These are phyloP conservation scores for Mustela lutreola DNA, from an alignment of 2,113 vertebrate genomes.

Conservation along the genomic window DNA sequence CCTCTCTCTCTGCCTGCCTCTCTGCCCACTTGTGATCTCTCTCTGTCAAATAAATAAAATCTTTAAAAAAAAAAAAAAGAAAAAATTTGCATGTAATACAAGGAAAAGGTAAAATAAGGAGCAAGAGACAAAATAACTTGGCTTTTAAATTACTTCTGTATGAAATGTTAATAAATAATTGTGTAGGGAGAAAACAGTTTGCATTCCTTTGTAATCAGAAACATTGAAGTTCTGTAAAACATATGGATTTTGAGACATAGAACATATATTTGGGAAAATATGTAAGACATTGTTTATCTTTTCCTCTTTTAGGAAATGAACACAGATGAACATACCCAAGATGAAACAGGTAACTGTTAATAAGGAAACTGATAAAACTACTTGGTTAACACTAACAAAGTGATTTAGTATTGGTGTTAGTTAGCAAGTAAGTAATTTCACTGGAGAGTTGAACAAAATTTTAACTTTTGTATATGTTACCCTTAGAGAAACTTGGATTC, in stretches of 20 bases:
- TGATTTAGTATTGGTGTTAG: not conserved
- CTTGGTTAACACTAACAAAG: not conserved
- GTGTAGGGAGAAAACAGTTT: not conserved
- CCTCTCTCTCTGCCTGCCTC: too few relatives aligned
- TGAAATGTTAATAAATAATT: conserved; percentile 52
- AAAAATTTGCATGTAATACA: not conserved
- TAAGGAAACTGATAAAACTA: conserved; percentile 46
- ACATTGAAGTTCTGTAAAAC: not conserved
- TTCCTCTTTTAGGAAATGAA: conserved; percentile 89
- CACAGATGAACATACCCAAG: conserved; percentile 85
- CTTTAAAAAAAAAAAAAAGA: not conserved
- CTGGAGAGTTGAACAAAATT: not conserved
- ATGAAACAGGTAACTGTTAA: conserved; percentile 90
- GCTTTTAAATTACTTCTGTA: not conserved
- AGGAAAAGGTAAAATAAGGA: not conserved
- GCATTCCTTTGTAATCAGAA: not conserved
- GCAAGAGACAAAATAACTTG: conserved; percentile 18
- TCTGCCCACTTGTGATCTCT: too few relatives aligned
- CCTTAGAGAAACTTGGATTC: not conserved
- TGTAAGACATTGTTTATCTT: conserved; percentile 57
- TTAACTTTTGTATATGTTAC: not conserved
- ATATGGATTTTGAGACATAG: not conserved
- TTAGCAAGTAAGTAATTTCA: not conserved
- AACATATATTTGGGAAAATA: conserved; percentile 56
- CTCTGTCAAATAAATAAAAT: too few relatives aligned